A percentile compares a stretch with the other conserved stretches of the same genome.
phyloP scores from a whole-genome alignment of 2,797 vertebrate species.

The Mallotus villosus region DNA sequence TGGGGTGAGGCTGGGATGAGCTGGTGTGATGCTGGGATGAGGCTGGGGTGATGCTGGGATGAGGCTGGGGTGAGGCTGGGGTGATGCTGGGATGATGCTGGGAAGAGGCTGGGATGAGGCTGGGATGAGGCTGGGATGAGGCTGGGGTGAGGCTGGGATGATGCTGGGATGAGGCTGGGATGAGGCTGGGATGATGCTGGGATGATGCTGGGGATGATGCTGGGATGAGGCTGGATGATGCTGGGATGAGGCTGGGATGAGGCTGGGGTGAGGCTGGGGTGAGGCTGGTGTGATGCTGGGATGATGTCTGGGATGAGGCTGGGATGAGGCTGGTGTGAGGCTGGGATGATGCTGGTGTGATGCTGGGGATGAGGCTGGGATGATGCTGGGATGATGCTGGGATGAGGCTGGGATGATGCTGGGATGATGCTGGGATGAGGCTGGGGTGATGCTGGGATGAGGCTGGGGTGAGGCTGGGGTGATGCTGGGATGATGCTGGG shows the following conservation, averaged over 20 bases:
- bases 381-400: constrained; percentile 37
- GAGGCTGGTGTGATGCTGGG: too few species aligned
- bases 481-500: too few species aligned
- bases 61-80: constrained; percentile 33
- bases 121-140: constrained; percentile 37
- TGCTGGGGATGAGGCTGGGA: too few species aligned
- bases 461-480: constrained; percentile 33
- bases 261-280: constrained; percentile 36
- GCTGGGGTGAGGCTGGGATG: too few species aligned
- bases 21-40: constrained; percentile 39
- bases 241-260: constrained; percentile 41
- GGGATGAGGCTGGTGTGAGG: constrained; percentile 45
- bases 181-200: constrained; percentile 34
- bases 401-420: too few species aligned
- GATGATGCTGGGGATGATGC: too few species aligned
- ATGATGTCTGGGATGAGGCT: too few species aligned
- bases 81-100: too few species aligned
- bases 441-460: too few species aligned
- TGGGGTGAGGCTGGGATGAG: too few species aligned
- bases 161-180: constrained; percentile 31
- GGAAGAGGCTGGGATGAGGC: constrained; percentile 35
- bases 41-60: too few species aligned
- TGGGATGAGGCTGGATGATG: constrained; percentile 25
- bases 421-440: constrained; percentile 34
- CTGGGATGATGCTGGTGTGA: constrained; percentile 27